Evolutionary conservation across 1,140 invertebrate species (phyloP), one percentile per base, ranked within the genome.

Genomic region (Drosophila tropicalis): DNA sequence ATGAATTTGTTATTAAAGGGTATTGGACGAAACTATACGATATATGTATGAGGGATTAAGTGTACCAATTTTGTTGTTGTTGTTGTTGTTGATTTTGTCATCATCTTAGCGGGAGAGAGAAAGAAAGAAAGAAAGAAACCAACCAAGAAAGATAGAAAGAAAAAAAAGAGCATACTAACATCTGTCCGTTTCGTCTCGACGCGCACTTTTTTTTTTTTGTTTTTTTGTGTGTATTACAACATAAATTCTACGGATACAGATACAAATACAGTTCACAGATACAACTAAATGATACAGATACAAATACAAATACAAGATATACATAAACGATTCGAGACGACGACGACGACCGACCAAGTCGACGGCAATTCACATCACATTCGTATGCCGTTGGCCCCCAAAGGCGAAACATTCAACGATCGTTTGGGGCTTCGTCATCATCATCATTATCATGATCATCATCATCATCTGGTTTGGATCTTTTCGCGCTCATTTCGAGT

Each of bases 231-330:
- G 74, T 51, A 51, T 51, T 51, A 51, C 81, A 78, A 84, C 77
- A 85, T 85, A 77, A 85, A 81, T 84, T 84, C 77, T 85, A 85
- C 65, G 77, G 81, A 79, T 84, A 76, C 72, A 67, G 54, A 57
- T 65, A 56, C 63, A 68, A 61, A 44, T 44, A 62, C 60, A 84
- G 69, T 67, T 75, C 32, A 40, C 19, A 63, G 74, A 75, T 66
- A 76, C 61, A 54, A 51, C 39, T 54, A 51, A 55, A 67, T 64
- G 47, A 67, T 79, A 81, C 72, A 84, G 76, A 76, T 78, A 78
- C 79, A 78, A 63, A 65, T 73, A 72, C 67, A 75, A 34, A 51
- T 39, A 36, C 34, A 36, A 36, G 7, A 44, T 12, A 61, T 81
- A 74, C 70, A 70, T 58, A 47, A 56, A 67, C 70, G 67, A 51